These are phyloP conservation scores for Cherax destructor DNA, from an alignment of 1,140 invertebrate species.

Conservation along the genomic window DNA sequence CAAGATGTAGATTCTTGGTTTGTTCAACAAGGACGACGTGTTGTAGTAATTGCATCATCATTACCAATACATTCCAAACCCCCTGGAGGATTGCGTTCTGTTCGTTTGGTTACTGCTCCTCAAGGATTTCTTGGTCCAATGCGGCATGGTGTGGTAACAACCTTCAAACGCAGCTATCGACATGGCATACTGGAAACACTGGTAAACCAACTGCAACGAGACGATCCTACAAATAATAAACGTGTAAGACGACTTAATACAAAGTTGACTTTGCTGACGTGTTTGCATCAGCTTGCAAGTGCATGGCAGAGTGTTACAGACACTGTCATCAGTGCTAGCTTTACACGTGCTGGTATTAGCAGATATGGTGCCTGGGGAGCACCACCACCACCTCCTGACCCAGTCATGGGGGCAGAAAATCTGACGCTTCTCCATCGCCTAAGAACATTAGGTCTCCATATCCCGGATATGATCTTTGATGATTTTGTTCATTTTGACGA, in stretches of 20 bases:
- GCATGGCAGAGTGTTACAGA: constrained; percentile 69
- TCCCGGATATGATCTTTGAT: constrained; percentile 66
- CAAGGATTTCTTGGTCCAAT: constrained; percentile 58
- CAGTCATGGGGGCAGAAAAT: constrained; percentile 44
- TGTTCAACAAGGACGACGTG: constrained; percentile 67
- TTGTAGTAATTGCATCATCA: constrained; percentile 61
- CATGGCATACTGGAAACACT: constrained; percentile 55
- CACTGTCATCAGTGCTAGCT: constrained; percentile 59
- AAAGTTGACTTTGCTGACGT: constrained; percentile 51
- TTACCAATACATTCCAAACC: constrained; percentile 65
- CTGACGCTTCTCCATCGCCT: constrained; percentile 51
- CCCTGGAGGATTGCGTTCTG: constrained; percentile 49
- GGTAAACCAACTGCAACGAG: constrained; percentile 53
- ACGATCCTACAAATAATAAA: constrained; percentile 4
- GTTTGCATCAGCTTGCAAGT: constrained; percentile 60
- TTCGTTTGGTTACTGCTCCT: constrained; percentile 45
- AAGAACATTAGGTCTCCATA: constrained; percentile 29
- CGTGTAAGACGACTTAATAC: constrained; percentile 31
- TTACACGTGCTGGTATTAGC: constrained; percentile 60
- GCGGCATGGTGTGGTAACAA: constrained; percentile 40
- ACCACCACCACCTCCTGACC: constrained; percentile 45
- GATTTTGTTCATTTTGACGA: constrained; percentile 69
- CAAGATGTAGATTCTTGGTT: constrained; percentile 71
- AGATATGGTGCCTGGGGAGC: constrained; percentile 65
- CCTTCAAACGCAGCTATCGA: constrained; percentile 66